Conservation (phyloP, 2,797 vertebrate genomes). For the Falco cherrug region DNA sequence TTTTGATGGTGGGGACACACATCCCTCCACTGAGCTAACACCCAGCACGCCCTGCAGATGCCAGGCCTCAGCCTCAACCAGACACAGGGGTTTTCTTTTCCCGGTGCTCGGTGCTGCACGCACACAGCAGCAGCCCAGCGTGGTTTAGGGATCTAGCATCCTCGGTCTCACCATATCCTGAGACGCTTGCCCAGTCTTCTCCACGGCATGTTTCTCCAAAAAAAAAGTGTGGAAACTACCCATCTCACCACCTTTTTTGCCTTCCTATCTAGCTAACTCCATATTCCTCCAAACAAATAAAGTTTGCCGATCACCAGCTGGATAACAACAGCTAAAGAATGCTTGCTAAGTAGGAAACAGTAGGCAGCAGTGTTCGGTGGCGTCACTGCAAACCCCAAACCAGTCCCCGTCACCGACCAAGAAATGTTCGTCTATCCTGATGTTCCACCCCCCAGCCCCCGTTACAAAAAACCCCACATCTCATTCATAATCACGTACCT, state of each 20-base stretch:
- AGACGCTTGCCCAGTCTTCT: not conserved
- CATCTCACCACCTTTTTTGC: not conserved
- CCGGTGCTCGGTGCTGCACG: fast-evolving
- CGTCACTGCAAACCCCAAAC: not conserved
- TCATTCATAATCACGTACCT: slow-evolving; percentile 28
- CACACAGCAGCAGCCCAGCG: not conserved
- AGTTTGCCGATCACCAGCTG: not conserved
- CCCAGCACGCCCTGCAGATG: not conserved
- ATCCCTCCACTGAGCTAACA: not conserved
- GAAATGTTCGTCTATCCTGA: not conserved
- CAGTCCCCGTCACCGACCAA: not conserved
- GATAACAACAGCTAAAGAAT: not conserved
- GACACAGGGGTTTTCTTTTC: not conserved
- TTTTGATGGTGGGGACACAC: not conserved
- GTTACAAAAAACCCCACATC: not conserved
- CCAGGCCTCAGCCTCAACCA: not conserved
- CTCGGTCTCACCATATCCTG: not conserved
- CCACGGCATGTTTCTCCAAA: not conserved
- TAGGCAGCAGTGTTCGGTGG: not conserved
- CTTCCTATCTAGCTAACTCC: not conserved
- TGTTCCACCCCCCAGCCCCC: fast-evolving
- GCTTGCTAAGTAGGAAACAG: not conserved
- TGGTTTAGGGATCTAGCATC: not conserved
- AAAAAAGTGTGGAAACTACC: not conserved
- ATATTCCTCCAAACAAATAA: not conserved